phyloP scores from a whole-genome alignment of 2,113 vertebrate species.

The Xenopus borealis region DNA sequence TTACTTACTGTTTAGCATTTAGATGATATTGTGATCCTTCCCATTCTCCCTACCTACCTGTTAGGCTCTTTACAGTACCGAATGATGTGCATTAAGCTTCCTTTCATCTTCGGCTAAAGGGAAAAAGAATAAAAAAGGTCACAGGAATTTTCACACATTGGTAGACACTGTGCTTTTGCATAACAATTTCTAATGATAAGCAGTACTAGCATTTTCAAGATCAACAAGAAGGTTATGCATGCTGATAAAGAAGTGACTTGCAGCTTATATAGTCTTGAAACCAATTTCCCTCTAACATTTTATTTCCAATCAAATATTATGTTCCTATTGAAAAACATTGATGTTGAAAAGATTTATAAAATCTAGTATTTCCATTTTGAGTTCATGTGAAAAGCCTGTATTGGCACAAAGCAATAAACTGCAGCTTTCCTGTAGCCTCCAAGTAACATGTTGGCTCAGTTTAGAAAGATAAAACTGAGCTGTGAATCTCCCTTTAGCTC shows the following conservation, averaged over 20 bases:
- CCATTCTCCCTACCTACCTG: background rate
- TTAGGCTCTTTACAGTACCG: background rate
- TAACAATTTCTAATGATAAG: conserved; percentile 15
- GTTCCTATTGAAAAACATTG: conserved; percentile 7
- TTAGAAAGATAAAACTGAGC: no score
- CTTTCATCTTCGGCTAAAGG: conserved; percentile 3
- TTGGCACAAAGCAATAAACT: no score
- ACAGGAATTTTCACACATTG: conserved; percentile 20
- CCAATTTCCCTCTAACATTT: background rate
- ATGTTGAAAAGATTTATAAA: background rate
- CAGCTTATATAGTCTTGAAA: conserved; percentile 1
- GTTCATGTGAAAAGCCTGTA: background rate
- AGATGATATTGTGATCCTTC: conserved; percentile 33
- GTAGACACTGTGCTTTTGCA: conserved; percentile 25
- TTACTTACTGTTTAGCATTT: conserved; percentile 36
- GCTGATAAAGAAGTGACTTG: conserved; percentile 1
- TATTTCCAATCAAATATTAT: conserved; percentile 11
- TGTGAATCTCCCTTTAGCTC: no score
- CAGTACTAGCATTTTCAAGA: conserved; percentile 1
- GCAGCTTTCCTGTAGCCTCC: background rate
- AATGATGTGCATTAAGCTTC: conserved; percentile 3
- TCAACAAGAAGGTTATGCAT: conserved; percentile 3
- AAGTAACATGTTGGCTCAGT: background rate
- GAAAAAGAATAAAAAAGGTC: conserved; percentile 25
- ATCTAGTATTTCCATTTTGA: background rate